These are phyloP conservation scores for Neopelma chrysocephalum DNA, from an alignment of 2,797 vertebrate species.

Conservation along the genomic window DNA sequence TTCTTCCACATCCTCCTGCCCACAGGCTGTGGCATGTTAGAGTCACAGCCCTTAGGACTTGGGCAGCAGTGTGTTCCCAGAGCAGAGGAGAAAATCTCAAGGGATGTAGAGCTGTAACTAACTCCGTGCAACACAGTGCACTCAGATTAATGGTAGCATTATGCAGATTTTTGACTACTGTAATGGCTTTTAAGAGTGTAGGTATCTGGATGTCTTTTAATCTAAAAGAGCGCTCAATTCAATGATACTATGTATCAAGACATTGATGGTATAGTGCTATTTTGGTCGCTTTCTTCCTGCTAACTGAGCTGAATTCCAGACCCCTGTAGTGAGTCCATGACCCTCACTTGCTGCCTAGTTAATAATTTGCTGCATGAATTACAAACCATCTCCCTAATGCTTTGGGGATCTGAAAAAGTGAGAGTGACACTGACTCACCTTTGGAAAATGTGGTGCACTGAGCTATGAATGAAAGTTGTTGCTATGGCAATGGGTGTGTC, in stretches of 20 bases:
- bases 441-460: neutral
- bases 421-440: neutral
- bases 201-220: neutral
- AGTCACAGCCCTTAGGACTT: neutral
- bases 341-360: neutral
- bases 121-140: neutral
- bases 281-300: neutral
- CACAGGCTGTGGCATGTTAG: neutral
- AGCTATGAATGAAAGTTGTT: neutral
- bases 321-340: neutral
- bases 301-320: neutral
- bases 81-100: neutral
- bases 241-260: neutral
- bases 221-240: neutral
- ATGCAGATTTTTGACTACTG: neutral
- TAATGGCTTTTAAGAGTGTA: neutral
- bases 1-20: neutral
- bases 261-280: neutral
- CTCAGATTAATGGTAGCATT: neutral
- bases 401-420: neutral
- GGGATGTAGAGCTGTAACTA: neutral
- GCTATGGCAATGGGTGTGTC: neutral
- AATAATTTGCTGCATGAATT: constrained; percentile 2
- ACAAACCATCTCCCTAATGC: neutral
- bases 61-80: neutral